These are phyloP conservation scores for Cygnus olor DNA, from an alignment of 2,797 vertebrate species.

Conservation along the genomic window DNA sequence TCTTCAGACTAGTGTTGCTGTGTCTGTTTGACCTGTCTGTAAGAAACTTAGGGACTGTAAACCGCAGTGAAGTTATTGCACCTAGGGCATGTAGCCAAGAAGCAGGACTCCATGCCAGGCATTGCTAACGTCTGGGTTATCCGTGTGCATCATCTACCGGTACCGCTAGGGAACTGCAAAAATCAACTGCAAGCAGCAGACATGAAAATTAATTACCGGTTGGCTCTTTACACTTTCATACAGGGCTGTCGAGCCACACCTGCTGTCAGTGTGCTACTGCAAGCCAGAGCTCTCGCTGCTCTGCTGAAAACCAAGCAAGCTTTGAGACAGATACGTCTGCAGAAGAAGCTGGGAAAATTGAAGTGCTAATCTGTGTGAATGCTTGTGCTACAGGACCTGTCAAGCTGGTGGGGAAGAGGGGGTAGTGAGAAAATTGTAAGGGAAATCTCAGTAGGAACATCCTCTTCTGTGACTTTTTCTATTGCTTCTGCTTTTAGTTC, in stretches of 20 bases:
- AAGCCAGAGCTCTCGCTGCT: neutral
- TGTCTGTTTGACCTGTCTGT: neutral
- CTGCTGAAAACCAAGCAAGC: neutral
- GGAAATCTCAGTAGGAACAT: neutral
- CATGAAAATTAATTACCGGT: fast-evolving
- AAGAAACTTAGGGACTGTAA: neutral
- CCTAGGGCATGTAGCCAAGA: fast-evolving
- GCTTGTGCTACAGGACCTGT: neutral
- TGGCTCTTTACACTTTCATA: neutral
- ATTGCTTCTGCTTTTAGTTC: neutral
- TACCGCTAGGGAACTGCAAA: fast-evolving
- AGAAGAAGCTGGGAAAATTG: neutral
- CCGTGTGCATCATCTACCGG: neutral
- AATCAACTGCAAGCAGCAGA: fast-evolving
- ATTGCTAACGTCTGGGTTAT: fast-evolving
- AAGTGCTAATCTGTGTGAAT: neutral
- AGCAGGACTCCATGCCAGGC: fast-evolving
- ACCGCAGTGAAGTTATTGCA: fast-evolving
- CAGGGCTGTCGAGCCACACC: fast-evolving
- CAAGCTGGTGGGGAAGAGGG: neutral
- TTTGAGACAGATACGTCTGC: neutral
- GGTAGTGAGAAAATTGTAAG: neutral
- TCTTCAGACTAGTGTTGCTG: neutral
- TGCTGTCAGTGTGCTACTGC: fast-evolving
- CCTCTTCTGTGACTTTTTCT: neutral